Evolutionary conservation across 2,888 invertebrate species (phyloP).

Genomic region (Erebia epiphron): DNA sequence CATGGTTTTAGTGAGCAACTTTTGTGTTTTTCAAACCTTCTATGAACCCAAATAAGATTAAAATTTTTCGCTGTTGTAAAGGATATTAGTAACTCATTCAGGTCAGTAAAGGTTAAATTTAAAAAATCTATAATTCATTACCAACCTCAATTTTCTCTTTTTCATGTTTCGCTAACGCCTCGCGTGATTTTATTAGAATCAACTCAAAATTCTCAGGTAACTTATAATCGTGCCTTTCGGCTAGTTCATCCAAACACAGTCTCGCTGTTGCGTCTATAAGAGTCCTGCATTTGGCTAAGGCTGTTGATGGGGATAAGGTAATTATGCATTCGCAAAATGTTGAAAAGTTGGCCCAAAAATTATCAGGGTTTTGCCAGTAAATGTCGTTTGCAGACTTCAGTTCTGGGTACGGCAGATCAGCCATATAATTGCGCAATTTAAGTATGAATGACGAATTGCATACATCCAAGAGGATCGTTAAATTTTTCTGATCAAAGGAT

Average conservation of each 20-base stretch:
- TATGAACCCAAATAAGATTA: too few relatives aligned
- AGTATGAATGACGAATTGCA: conserved; percentile 63
- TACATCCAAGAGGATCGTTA: conserved; percentile 57
- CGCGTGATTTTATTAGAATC: conserved; percentile 52
- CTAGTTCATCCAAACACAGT: conserved; percentile 56
- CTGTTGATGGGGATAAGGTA: conserved; percentile 59
- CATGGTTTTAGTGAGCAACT: too few relatives aligned
- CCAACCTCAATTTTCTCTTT: conserved; percentile 51
- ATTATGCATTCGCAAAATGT: conserved; percentile 62
- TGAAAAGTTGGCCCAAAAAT: conserved; percentile 66
- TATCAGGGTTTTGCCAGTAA: conserved; percentile 63
- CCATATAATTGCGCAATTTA: conserved; percentile 57
- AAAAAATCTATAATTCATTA: neutral
- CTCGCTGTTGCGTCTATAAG: conserved; percentile 58
- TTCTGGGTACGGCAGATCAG: conserved; percentile 59
- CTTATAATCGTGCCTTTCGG: conserved; percentile 51
- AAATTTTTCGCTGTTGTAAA: too few relatives aligned
- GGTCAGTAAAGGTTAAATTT: too few relatives aligned
- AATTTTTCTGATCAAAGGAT: conserved; percentile 61
- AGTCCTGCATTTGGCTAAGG: conserved; percentile 59
- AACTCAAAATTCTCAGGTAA: conserved; percentile 48
- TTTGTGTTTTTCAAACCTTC: too few relatives aligned
- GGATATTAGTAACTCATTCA: too few relatives aligned
- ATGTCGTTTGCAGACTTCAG: conserved; percentile 47
- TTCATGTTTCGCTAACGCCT: conserved; percentile 50